Percentiles rank a stretch among this genome's conserved stretches.
Conservation (phyloP, 2,888 invertebrate genomes). For the Seira ritae region DNA sequence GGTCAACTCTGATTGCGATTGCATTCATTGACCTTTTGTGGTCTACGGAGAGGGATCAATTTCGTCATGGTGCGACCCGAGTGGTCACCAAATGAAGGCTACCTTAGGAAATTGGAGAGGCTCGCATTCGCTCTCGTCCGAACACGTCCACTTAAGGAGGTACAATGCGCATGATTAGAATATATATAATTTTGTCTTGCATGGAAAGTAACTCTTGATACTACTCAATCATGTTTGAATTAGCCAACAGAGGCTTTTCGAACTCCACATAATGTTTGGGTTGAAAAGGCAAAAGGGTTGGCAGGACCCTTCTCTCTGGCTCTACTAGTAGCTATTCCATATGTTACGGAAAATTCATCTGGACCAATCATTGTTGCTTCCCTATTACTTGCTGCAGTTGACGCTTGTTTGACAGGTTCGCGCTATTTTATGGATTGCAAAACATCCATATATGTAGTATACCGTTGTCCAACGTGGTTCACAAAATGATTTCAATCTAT, state of each 20-base stretch:
- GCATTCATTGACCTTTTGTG: too few relatives aligned
- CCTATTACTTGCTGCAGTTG: conserved; percentile 70
- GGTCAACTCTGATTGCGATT: too few relatives aligned
- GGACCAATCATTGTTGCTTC: conserved; percentile 72
- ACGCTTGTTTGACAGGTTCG: conserved; percentile 69
- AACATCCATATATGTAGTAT: background rate
- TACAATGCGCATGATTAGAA: conserved; percentile 28
- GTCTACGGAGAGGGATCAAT: too few relatives aligned
- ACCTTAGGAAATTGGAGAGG: conserved; percentile 71
- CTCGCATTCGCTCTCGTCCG: conserved; percentile 72
- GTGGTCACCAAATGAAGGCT: conserved; percentile 72
- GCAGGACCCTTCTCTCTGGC: conserved; percentile 72
- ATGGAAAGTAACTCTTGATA: conserved; percentile 2
- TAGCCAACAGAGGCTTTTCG: conserved; percentile 44
- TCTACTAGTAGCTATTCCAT: conserved; percentile 70
- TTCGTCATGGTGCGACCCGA: conserved; percentile 67
- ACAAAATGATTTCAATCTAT: background rate
- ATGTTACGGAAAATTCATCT: conserved; percentile 72
- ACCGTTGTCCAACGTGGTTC: background rate
- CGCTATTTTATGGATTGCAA: background rate
- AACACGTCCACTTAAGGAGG: conserved; percentile 71
- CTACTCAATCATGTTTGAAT: too few relatives aligned
- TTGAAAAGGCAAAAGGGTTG: conserved; percentile 69
- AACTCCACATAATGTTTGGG: conserved; percentile 61
- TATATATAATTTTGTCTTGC: too few relatives aligned